Evolutionary conservation across 2,113 vertebrate species (phyloP).

Genomic region (Lagenorhynchus albirostris): DNA sequence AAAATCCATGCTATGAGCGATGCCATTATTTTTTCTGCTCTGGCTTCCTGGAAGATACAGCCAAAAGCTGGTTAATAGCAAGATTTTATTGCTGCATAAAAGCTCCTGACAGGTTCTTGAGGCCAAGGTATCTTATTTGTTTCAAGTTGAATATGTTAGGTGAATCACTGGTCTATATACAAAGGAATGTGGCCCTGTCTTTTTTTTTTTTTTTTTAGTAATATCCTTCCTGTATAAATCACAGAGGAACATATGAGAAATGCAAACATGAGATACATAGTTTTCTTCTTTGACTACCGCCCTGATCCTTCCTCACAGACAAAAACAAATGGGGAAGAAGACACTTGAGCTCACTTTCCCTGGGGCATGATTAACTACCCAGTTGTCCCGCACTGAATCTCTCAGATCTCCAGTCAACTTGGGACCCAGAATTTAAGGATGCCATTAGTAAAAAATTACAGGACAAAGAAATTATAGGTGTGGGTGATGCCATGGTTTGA

Average conservation of each 20-base stretch:
- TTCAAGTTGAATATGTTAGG: background rate
- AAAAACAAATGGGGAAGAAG: background rate
- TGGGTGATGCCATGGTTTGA: background rate
- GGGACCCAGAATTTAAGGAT: background rate
- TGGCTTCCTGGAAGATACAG: background rate
- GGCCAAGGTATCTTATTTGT: background rate
- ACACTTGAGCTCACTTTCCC: background rate
- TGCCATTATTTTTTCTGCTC: background rate
- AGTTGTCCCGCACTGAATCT: background rate
- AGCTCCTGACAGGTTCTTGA: background rate
- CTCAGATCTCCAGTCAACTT: background rate
- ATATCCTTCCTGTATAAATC: background rate
- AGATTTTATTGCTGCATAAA: background rate
- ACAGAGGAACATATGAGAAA: background rate
- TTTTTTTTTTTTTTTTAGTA: background rate
- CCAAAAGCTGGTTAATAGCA: background rate
- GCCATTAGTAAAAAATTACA: background rate
- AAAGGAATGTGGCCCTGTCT: background rate
- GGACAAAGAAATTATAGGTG: background rate
- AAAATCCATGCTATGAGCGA: background rate
- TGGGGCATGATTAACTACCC: background rate
- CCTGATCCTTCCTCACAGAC: background rate
- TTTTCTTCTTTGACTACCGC: background rate
- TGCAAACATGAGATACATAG: background rate
- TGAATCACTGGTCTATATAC: background rate